These are phyloP conservation scores for Helobdella robusta DNA, from an alignment of 2,888 invertebrate genomes.

Conservation along the genomic window DNA sequence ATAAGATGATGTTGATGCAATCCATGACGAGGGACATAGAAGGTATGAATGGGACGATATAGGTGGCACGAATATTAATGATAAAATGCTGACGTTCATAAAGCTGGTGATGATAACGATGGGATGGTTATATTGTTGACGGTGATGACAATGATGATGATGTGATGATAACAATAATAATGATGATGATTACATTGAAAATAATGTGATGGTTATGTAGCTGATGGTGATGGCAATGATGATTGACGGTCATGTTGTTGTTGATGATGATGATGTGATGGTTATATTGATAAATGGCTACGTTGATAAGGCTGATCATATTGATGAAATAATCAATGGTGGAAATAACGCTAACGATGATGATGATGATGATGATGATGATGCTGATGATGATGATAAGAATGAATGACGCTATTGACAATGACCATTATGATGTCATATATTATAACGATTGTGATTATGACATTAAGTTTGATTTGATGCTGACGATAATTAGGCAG, in stretches of 20 bases:
- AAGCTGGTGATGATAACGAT: neutral
- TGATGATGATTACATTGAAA: neutral
- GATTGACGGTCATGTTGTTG: too few relatives aligned
- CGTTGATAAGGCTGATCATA: neutral
- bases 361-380: neutral
- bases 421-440: neutral
- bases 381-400: neutral
- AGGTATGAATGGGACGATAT: neutral
- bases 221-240: neutral
- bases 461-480: too few relatives aligned
- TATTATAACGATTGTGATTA: neutral
- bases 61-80: neutral
- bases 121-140: neutral
- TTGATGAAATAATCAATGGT: neutral
- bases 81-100: neutral
- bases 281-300: neutral
- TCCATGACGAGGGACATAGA: neutral
- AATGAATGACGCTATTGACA: neutral
- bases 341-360: neutral
- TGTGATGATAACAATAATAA: neutral
- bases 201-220: neutral
- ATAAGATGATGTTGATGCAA: neutral
- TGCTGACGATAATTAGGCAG: too few relatives aligned
- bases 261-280: neutral
- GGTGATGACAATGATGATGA: slow-evolving; percentile 7